A percentile compares a stretch with the other conserved stretches of the same genome.
Evolutionary conservation across 2,888 invertebrate species (phyloP).

Genomic region (Theretra japonica): DNA sequence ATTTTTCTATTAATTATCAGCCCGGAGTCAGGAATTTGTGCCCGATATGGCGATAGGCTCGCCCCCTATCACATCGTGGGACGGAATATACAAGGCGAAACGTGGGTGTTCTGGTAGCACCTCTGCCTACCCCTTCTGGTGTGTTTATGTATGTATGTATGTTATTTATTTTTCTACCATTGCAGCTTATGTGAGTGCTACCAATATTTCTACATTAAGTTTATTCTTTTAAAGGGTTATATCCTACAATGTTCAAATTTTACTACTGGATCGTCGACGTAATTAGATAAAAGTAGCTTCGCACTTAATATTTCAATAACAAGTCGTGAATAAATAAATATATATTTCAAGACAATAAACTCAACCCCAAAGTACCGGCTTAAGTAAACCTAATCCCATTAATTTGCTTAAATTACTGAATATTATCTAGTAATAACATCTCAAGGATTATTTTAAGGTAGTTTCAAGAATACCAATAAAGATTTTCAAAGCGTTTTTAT

Average conservation of each 20-base stretch:
- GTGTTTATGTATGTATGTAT: too few relatives aligned
- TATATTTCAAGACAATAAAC: background rate
- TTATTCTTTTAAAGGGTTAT: too few relatives aligned
- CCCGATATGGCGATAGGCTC: too few relatives aligned
- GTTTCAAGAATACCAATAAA: background rate
- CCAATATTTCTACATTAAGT: too few relatives aligned
- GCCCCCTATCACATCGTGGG: too few relatives aligned
- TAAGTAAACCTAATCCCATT: conserved; percentile 10
- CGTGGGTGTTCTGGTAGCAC: too few relatives aligned
- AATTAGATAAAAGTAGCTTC: background rate
- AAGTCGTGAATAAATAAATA: background rate
- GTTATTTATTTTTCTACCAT: too few relatives aligned
- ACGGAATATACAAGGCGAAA: too few relatives aligned
- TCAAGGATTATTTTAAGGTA: background rate
- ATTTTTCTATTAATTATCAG: too few relatives aligned
- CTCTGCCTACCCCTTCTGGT: too few relatives aligned
- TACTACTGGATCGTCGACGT: background rate
- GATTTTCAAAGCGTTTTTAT: background rate
- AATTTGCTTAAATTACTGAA: conserved; percentile 10
- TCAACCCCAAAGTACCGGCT: background rate
- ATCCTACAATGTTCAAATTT: background rate
- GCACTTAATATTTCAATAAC: background rate
- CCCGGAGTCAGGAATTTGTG: too few relatives aligned
- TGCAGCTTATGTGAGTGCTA: too few relatives aligned
- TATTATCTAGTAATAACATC: background rate